Base-by-base conservation (phyloP, 2,113 vertebrate genomes). In the Tretioscincus oriximinensis region DNA sequence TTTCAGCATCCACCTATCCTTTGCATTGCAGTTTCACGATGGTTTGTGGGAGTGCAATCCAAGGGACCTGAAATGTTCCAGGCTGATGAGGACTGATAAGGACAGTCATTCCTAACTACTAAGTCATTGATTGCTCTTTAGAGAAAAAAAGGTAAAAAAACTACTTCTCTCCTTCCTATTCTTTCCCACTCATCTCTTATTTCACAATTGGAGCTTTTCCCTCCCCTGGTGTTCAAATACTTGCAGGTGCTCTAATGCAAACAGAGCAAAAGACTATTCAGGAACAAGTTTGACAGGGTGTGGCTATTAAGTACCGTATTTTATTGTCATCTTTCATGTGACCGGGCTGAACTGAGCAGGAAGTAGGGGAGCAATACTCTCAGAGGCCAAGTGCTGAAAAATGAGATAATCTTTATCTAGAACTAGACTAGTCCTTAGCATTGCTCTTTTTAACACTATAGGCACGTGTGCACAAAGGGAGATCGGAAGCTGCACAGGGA, bases 191-290 rank as follows among this genome's bases (percentile, higher is more conserved):
- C 29, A 28, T 66, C 78, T n/a, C 18, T 21, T 61, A 16, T 58
- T 58, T 58, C 54, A 58, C 54, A 58, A 58, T 3, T 58, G 54
- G 16, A 58, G 54, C 14, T 12, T 18, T 18, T 18, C 54, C 54
- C 28, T 2, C 69, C 51, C 9, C 24, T 10, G 0, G 73, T n/a
- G 65, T 61, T 69, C 51, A 76, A 81, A 76, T 49, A 45, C 7
- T 29, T 16, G 63, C 78, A 76, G 45, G 79, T 73, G 70, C 89
- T 47, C 79, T 81, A 64, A 77, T 10, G 28, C 29, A 61, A 78
- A 72, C 64, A 41, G 35, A n/a, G 70, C 16, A 80, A 66, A 83
- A 54, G 29, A 78, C 71, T 47, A 66, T 5, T 78, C 76, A 41
- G 45, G 69, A 58, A 24, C 9, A 66, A 6, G 9, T 51, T 54